Evolutionary conservation across 2,888 invertebrate species (phyloP).

Genomic region (Cyrtodaria siliqua): DNA sequence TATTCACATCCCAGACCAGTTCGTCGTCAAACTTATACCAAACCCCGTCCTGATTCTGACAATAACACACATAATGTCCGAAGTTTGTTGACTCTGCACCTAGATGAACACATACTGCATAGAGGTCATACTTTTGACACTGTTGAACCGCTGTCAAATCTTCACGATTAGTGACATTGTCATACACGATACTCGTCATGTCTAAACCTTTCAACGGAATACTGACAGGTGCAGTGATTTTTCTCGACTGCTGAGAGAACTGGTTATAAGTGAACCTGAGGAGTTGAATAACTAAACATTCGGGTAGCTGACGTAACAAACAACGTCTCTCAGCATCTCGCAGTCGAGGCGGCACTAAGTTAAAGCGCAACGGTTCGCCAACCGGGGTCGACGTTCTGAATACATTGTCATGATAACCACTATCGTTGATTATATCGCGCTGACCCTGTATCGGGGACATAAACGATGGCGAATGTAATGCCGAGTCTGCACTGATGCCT

Average conservation of each 20-base stretch:
- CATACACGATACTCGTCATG: constrained; percentile 79
- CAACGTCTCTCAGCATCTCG: constrained; percentile 79
- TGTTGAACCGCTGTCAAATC: constrained; percentile 71
- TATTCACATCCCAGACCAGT: constrained; percentile 80
- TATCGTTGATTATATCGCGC: constrained; percentile 72
- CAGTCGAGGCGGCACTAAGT: constrained; percentile 37
- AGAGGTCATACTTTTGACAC: constrained; percentile 80
- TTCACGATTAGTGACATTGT: constrained; percentile 80
- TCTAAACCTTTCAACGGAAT: constrained; percentile 80
- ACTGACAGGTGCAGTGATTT: constrained; percentile 79
- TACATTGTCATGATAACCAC: constrained; percentile 79
- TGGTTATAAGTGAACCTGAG: constrained; percentile 80
- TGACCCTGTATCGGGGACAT: constrained; percentile 78
- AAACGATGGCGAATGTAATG: constrained; percentile 58
- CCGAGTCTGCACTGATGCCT: constrained; percentile 52
- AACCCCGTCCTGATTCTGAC: constrained; percentile 66
- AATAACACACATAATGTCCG: constrained; percentile 84
- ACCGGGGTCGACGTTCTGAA: constrained; percentile 83
- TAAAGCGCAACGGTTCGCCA: constrained; percentile 40
- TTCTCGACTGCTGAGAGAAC: constrained; percentile 70
- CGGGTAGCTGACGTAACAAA: constrained; percentile 82
- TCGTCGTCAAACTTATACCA: constrained; percentile 85
- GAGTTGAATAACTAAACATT: constrained; percentile 84
- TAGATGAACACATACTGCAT: constrained; percentile 82
- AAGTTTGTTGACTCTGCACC: constrained; percentile 79